phyloP scores from a whole-genome alignment of 2,888 invertebrate genomes.

The Pandemis heparana region DNA sequence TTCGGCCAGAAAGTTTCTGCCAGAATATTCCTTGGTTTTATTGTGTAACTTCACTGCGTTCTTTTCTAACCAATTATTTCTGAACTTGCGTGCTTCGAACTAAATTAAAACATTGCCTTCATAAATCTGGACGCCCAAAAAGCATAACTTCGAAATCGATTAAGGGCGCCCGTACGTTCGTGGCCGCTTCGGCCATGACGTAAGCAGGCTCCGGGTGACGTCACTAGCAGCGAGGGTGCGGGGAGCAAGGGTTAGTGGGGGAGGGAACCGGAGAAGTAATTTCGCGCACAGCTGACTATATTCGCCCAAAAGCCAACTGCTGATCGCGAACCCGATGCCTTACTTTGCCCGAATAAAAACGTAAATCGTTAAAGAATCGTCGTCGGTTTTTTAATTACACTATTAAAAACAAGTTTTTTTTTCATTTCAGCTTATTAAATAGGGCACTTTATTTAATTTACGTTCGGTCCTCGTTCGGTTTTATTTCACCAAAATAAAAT shows the following conservation, averaged over 20 bases:
- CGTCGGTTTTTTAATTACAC: conserved; percentile 27
- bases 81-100: conserved; percentile 28
- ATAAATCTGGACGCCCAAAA: conserved; percentile 39
- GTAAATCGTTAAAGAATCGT: conserved; percentile 40
- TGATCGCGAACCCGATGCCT: conserved; percentile 47
- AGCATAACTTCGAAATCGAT: conserved; percentile 72
- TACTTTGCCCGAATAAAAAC: conserved; percentile 45
- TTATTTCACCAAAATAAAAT: conserved; percentile 1
- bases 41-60: conserved; percentile 8
- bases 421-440: background rate
- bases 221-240: conserved; percentile 66
- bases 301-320: conserved; percentile 63
- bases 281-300: conserved; percentile 79
- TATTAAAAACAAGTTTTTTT: conserved; percentile 10
- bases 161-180: conserved; percentile 75
- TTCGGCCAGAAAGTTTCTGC: background rate
- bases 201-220: conserved; percentile 75
- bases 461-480: background rate
- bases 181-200: conserved; percentile 76
- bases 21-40: conserved; percentile 3
- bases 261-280: conserved; percentile 62
- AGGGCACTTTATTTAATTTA: background rate
- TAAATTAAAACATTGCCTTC: conserved; percentile 39
- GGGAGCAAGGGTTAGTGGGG: conserved; percentile 53
- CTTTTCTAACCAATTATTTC: conserved; percentile 21